Base-by-base conservation (phyloP, 2,888 invertebrate species). In the Scaptomyza polygonia region DNA sequence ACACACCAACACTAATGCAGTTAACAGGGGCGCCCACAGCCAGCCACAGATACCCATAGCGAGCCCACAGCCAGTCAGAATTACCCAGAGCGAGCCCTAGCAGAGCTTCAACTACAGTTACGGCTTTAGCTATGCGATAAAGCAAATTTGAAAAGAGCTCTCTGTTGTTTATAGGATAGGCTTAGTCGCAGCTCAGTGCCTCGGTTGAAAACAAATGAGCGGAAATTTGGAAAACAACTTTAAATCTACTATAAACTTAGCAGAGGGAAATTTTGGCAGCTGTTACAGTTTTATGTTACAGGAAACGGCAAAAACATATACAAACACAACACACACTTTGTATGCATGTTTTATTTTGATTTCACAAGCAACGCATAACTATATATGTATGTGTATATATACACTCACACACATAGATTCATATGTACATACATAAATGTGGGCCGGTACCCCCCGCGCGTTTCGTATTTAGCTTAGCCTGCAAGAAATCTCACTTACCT, bases 401-500 rank as follows among this genome's bases (percentile, higher is more conserved):
- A 32, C 32, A 21, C 11, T 43, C 43, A 59, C 16, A 47, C n/a
- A 30, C 30, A 25, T 47, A 55, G n/a, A 47, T 18, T 32, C 25
- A 25, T 55, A 48, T 4, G 32, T 47, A 6, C 39, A 44, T 47
- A 6, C 39, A 44, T 29, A 25, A 57, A 44, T 51, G 62, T 64
- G 61, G 65, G 58, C 66, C 66, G 70, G 56, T 61, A 59, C 21
- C 62, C 75, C 62, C 62, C 70, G 75, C 78, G 73, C 64, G 53
- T 72, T 58, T 58, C 45, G 27, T 40, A 34, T 42, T 58, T 62
- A n/a, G 57, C 57, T 52, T 52, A 49, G 47, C 52, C 53, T 42
- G 36, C 43, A 39, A 51, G 59, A 58, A 68, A 47, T 56, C 57
- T 49, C 47, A 86, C 91, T 90, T 83, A 92, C 92, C 92, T 92